These are phyloP conservation scores for Scylla paramamosain DNA, from an alignment of 1,140 invertebrate species.

Conservation along the genomic window DNA sequence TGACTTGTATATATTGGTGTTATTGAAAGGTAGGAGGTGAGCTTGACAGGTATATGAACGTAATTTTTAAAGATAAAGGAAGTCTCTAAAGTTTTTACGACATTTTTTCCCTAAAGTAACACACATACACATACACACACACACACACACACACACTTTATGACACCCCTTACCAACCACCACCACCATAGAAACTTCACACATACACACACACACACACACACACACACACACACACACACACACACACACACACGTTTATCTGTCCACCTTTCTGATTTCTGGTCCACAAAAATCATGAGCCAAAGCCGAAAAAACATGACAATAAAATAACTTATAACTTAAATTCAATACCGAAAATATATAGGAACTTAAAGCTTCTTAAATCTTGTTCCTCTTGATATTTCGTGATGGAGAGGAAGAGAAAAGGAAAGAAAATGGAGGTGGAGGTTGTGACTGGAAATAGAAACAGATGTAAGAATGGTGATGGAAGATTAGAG, in stretches of 20 bases:
- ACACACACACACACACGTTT: too few species aligned
- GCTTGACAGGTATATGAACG: too few species aligned
- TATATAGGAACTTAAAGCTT: too few species aligned
- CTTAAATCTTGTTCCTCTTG: neutral
- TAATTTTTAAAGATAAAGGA: too few species aligned
- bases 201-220: too few species aligned
- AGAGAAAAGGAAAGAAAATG: neutral
- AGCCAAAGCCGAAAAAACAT: too few species aligned
- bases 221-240: too few species aligned
- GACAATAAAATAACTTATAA: neutral
- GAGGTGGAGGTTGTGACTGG: neutral
- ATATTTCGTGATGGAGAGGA: neutral
- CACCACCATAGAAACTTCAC: neutral
- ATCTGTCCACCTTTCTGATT: too few species aligned
- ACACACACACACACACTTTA: neutral
- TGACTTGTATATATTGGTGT: too few species aligned
- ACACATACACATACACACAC: conserved; percentile 48
- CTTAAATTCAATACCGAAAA: neutral
- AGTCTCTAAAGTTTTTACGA: too few species aligned
- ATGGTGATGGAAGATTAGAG: neutral
- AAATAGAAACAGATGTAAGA: neutral
- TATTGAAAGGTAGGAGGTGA: too few species aligned
- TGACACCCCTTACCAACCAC: neutral
- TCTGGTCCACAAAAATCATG: too few species aligned
- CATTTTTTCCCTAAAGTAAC: neutral